A percentile compares a stretch with the other conserved stretches of the same genome.
phyloP scores from a whole-genome alignment of 2,888 invertebrate species.

The Sminthurides aquaticus region DNA sequence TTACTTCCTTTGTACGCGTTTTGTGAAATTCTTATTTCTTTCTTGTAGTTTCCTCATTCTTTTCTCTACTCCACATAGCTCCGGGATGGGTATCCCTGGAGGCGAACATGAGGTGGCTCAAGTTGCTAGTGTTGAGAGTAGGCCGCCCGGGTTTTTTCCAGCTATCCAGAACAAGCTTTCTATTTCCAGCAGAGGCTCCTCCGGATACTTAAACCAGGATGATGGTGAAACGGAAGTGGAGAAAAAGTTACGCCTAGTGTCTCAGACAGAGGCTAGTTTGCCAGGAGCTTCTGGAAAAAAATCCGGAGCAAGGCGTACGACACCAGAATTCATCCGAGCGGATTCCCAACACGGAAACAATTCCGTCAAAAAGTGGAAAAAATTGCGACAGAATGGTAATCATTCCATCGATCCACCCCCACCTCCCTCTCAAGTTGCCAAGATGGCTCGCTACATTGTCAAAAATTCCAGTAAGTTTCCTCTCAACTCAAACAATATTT shows the following conservation, averaged over 20 bases:
- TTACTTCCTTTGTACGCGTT: too few relatives aligned
- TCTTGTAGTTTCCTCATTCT: not conserved
- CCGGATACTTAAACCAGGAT: not conserved
- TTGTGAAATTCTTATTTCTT: not conserved
- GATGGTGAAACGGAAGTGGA: not conserved
- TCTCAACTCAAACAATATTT: too few relatives aligned
- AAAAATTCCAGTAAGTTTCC: conserved; percentile 59
- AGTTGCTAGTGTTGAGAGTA: too few relatives aligned
- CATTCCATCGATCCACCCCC: conserved; percentile 50
- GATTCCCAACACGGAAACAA: not conserved
- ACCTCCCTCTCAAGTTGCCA: conserved; percentile 55
- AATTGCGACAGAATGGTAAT: not conserved
- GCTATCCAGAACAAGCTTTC: too few relatives aligned
- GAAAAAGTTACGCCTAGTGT: not conserved
- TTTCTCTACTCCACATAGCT: too few relatives aligned
- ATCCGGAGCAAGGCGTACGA: not conserved
- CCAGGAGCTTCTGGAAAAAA: not conserved
- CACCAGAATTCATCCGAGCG: not conserved
- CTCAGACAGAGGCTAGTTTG: not conserved
- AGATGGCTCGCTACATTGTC: conserved; percentile 65
- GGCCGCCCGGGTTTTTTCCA: too few relatives aligned
- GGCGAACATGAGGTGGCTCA: too few relatives aligned
- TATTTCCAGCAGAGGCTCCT: not conserved
- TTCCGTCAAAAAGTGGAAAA: not conserved
- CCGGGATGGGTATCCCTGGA: too few relatives aligned